Evolutionary conservation across 2,113 vertebrate genomes (phyloP).

Genomic region (Ochotona princeps): DNA sequence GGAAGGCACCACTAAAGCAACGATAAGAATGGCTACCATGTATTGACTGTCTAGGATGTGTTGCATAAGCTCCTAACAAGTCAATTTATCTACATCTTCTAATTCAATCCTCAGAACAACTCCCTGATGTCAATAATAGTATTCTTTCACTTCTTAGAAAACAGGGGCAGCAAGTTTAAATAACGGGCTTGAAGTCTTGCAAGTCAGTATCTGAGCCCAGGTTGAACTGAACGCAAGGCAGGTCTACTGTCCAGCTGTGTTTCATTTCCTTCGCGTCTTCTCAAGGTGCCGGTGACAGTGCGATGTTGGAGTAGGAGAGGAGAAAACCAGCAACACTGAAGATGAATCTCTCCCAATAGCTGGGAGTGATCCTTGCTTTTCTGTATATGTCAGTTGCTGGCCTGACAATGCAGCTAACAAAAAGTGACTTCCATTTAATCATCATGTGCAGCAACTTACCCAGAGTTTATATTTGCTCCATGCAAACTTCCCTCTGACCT

Average conservation of each 20-base stretch:
- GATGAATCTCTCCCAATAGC: neutral
- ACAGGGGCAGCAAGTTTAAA: neutral
- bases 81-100: neutral
- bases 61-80: neutral
- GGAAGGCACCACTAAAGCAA: conserved; percentile 7
- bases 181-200: neutral
- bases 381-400: neutral
- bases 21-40: neutral
- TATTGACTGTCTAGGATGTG: neutral
- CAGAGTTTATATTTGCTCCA: neutral
- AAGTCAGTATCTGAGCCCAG: neutral
- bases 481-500: neutral
- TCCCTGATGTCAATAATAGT: neutral
- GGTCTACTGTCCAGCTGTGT: neutral
- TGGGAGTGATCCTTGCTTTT: neutral
- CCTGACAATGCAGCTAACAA: neutral
- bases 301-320: neutral
- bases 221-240: neutral
- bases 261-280: neutral
- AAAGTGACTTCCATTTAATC: neutral
- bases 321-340: neutral
- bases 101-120: neutral
- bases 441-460: neutral
- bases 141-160: conserved; percentile 20
- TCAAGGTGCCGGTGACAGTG: neutral